Evolutionary conservation across 2,888 invertebrate species (phyloP).

Genomic region (Lydus trimaculatus): DNA sequence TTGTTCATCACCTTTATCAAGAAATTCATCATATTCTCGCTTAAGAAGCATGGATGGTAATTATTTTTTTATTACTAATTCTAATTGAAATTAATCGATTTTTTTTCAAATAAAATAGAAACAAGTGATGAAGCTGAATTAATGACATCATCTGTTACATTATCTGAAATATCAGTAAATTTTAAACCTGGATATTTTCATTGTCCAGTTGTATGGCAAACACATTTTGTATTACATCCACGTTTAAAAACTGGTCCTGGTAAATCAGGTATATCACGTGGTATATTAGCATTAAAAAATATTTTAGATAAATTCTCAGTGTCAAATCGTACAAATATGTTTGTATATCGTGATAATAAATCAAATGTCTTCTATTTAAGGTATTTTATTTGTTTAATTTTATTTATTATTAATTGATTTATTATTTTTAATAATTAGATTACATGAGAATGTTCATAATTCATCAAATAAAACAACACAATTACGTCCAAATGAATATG

Average conservation of each 20-base stretch:
- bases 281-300: slow-evolving; percentile 70
- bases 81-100: slow-evolving; percentile 8
- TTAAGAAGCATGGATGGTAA: slow-evolving; percentile 57
- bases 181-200: slow-evolving; percentile 74
- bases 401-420: not conserved
- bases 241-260: slow-evolving; percentile 71
- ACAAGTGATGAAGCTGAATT: slow-evolving; percentile 53
- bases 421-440: slow-evolving; percentile 41
- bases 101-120: slow-evolving; percentile 40
- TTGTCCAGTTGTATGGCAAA: slow-evolving; percentile 77
- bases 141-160: slow-evolving; percentile 47
- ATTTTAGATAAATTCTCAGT: slow-evolving; percentile 75
- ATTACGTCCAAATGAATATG: slow-evolving; percentile 53
- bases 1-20: slow-evolving; percentile 44
- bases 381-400: slow-evolving; percentile 44
- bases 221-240: slow-evolving; percentile 73
- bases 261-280: slow-evolving; percentile 67
- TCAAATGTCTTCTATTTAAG: slow-evolving; percentile 69
- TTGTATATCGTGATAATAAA: slow-evolving; percentile 73
- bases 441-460: slow-evolving; percentile 59
- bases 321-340: slow-evolving; percentile 77
- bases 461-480: slow-evolving; percentile 44
- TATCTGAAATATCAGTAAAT: slow-evolving; percentile 60
- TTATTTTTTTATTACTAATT: slow-evolving; percentile 13
- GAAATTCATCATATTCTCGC: slow-evolving; percentile 51